Evolutionary conservation across 2,797 vertebrate species (phyloP).

Genomic region (Trematomus bernacchii): DNA sequence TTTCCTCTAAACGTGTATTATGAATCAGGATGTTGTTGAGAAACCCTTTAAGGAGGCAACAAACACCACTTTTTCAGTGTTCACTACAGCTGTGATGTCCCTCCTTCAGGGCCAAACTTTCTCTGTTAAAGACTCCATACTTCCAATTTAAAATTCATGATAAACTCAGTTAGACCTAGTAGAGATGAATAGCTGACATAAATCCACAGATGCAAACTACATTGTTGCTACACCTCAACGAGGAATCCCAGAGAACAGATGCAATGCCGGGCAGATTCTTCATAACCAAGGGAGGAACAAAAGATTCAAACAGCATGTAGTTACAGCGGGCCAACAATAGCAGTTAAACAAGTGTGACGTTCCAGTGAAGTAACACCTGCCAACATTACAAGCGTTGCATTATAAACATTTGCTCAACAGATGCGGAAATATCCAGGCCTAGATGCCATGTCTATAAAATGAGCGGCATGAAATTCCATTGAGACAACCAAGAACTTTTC

Average conservation of each 20-base stretch:
- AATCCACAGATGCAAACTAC: not conserved
- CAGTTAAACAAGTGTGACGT: slow-evolving; percentile 24
- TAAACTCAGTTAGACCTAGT: not conserved
- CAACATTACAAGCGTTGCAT: slow-evolving; percentile 24
- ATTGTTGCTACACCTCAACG: slow-evolving; percentile 29
- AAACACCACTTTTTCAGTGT: not conserved
- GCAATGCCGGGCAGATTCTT: slow-evolving; percentile 25
- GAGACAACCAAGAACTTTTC: slow-evolving; percentile 1
- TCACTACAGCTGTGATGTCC: not conserved
- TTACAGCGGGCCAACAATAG: slow-evolving; percentile 1
- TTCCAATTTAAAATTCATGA: not conserved
- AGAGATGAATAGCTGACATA: not conserved
- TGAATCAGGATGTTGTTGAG: not conserved
- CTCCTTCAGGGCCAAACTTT: not conserved
- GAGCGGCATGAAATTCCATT: slow-evolving; percentile 45
- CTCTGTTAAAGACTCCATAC: not conserved
- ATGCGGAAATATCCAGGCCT: slow-evolving; percentile 44
- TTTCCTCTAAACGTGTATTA: too few relatives aligned
- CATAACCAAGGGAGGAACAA: slow-evolving; percentile 32
- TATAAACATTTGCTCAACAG: slow-evolving; percentile 61
- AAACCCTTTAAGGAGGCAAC: not conserved
- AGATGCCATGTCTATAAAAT: slow-evolving; percentile 45
- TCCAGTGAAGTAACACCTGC: slow-evolving; percentile 38
- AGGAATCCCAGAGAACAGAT: slow-evolving; percentile 43
- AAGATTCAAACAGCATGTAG: slow-evolving; percentile 17